A percentile compares a stretch with the other conserved stretches of the same genome.
Conservation (phyloP, 2,888 invertebrate genomes). For the Diaprepes abbreviatus region DNA sequence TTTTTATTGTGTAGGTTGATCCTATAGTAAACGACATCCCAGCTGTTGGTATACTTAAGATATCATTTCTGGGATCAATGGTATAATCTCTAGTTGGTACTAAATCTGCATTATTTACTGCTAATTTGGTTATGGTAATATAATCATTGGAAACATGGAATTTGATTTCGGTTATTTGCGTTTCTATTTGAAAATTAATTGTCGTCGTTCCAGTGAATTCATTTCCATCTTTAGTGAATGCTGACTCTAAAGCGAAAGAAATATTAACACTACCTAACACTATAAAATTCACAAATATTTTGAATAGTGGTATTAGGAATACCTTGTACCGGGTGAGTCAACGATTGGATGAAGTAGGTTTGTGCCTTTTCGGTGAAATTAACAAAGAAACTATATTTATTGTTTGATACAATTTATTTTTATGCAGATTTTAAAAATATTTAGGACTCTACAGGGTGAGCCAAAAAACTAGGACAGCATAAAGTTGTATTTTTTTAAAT, state of each 20-base stretch:
- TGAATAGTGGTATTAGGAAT: too few species aligned
- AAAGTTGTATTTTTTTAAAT: too few species aligned
- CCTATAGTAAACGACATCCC: not conserved
- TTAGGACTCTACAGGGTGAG: too few species aligned
- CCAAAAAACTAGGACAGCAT: too few species aligned
- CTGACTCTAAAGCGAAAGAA: constrained; percentile 1
- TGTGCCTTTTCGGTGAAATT: too few species aligned
- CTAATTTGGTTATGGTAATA: constrained; percentile 16
- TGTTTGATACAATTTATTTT: too few species aligned
- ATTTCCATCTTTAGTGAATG: constrained; percentile 22
- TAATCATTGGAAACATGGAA: constrained; percentile 36
- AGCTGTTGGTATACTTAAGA: constrained; percentile 21
- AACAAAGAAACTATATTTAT: too few species aligned
- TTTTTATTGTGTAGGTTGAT: not conserved
- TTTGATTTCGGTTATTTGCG: constrained; percentile 22
- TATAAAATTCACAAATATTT: too few species aligned
- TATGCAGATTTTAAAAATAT: too few species aligned
- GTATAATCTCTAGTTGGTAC: not conserved
- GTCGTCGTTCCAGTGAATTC: constrained; percentile 29
- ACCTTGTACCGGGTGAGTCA: too few species aligned
- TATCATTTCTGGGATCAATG: constrained; percentile 28
- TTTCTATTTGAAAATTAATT: constrained; percentile 25
- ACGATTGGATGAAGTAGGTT: too few species aligned
- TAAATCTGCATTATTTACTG: not conserved
- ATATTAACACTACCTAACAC: too few species aligned